Conservation (phyloP, 2,797 vertebrate genomes). For the Threskiornis aethiopicus region DNA sequence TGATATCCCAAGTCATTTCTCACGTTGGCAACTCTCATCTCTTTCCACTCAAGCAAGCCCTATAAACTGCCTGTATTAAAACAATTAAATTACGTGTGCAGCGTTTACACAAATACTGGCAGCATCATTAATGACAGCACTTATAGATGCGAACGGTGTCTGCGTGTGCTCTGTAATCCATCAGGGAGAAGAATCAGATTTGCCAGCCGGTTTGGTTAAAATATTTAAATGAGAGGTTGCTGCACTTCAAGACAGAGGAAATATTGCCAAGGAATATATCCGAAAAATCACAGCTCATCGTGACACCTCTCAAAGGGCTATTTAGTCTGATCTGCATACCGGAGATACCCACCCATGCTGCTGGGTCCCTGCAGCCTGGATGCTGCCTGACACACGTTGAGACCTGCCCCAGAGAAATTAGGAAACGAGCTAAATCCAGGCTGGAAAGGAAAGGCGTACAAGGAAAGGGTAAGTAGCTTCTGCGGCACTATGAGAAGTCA, state of each 20-base stretch:
- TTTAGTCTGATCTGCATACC: background rate
- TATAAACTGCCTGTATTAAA: background rate
- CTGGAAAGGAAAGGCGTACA: background rate
- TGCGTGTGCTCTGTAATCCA: background rate
- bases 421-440: background rate
- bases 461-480: background rate
- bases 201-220: background rate
- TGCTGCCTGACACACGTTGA: background rate
- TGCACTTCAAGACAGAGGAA: background rate
- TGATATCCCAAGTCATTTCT: background rate
- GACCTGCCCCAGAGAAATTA: background rate
- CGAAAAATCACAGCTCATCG: background rate
- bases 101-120: background rate
- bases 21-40: background rate
- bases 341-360: background rate
- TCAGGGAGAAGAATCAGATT: background rate
- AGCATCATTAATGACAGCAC: background rate
- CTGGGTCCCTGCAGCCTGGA: background rate
- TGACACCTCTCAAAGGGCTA: background rate
- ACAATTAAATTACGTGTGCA: background rate
- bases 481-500: background rate
- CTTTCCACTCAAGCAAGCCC: background rate
- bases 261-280: background rate
- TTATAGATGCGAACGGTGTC: background rate
- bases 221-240: background rate